Conservation (phyloP, 2,113 vertebrate genomes). For the Nothobranchius furzeri region DNA sequence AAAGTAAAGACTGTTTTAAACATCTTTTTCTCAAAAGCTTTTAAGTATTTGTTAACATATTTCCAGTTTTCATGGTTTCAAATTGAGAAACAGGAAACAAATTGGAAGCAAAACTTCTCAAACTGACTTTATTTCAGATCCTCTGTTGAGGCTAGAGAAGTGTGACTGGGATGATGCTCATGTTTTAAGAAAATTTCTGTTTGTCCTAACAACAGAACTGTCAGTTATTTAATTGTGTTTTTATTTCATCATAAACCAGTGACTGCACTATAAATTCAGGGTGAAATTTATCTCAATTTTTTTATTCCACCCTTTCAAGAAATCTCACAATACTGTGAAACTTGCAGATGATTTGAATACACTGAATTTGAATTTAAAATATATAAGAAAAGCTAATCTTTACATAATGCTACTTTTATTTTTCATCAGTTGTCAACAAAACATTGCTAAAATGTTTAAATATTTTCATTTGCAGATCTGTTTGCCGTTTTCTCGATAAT, state of each 20-base stretch:
- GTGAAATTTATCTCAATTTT: no score
- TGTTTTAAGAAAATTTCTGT: no score
- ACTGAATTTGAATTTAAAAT: no score
- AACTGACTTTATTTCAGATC: neutral
- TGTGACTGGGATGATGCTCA: neutral
- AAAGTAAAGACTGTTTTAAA: neutral
- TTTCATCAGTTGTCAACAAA: neutral
- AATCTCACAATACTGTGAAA: neutral
- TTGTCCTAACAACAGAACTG: no score
- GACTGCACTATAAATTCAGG: no score
- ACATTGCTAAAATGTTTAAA: neutral
- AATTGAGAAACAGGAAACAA: neutral
- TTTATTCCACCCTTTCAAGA: no score
- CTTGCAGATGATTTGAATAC: neutral
- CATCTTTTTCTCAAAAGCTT: neutral
- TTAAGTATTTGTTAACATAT: neutral
- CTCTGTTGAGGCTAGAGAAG: neutral
- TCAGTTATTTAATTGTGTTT: no score
- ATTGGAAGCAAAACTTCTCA: neutral
- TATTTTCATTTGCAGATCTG: neutral
- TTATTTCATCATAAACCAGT: no score
- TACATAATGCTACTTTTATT: neutral
- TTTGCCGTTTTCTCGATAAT: neutral
- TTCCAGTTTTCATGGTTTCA: neutral
- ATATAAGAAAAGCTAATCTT: neutral